Evolutionary conservation across 2,888 invertebrate genomes (phyloP).

Genomic region (Philereme vetulata): DNA sequence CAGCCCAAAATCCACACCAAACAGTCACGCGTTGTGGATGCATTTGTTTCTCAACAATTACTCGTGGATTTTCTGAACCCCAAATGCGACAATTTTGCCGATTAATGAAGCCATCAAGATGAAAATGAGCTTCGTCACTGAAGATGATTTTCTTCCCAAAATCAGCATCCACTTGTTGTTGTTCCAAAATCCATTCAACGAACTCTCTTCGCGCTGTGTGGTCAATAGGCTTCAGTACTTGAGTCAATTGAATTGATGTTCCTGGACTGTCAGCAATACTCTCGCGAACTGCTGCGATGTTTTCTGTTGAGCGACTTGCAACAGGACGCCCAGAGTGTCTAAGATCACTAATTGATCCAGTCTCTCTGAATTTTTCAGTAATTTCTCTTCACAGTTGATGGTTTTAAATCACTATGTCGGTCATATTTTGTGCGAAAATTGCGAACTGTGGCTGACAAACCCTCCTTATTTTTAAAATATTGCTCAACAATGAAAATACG

Average conservation of each 20-base stretch:
- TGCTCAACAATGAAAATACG: too few species aligned
- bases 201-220: neutral
- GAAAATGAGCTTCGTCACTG: conserved; percentile 14
- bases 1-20: conserved; percentile 57
- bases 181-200: neutral
- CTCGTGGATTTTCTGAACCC: neutral
- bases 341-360: conserved; percentile 21
- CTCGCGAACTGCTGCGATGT: conserved; percentile 30
- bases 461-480: too few species aligned
- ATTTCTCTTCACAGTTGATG: too few species aligned
- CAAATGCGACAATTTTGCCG: conserved; percentile 22
- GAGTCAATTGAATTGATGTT: conserved; percentile 15
- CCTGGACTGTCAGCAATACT: conserved; percentile 29
- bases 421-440: too few species aligned
- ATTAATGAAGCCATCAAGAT: conserved; percentile 9
- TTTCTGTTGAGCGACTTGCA: conserved; percentile 25
- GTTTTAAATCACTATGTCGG: too few species aligned
- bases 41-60: neutral
- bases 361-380: conserved; percentile 17
- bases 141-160: conserved; percentile 11
- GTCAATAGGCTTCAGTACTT: too few species aligned
- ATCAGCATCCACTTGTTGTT: neutral
- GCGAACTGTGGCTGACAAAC: too few species aligned
- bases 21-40: conserved; percentile 45
- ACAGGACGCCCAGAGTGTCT: conserved; percentile 27